Conservation (phyloP, 2,888 invertebrate genomes). For the Acanthococcus lagerstroemiae region DNA sequence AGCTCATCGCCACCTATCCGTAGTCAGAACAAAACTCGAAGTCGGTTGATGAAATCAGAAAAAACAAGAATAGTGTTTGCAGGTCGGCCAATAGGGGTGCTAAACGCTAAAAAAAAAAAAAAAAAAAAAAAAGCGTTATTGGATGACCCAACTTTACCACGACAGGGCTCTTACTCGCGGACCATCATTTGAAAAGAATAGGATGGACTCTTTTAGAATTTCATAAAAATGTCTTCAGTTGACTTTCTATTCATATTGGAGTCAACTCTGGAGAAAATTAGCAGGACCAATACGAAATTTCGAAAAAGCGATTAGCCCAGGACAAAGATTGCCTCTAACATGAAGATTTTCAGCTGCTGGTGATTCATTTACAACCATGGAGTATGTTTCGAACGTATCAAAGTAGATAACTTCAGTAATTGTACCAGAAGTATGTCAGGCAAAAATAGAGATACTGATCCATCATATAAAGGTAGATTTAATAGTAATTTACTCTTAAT, state of each 20-base stretch:
- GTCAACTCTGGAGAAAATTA: background rate
- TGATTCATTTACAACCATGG: slow-evolving; percentile 33
- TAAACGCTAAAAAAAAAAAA: too few species aligned
- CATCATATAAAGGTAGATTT: slow-evolving; percentile 3
- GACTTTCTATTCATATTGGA: background rate
- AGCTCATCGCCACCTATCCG: too few species aligned
- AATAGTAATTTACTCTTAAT: background rate
- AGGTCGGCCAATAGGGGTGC: too few species aligned
- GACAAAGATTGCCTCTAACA: slow-evolving; percentile 31
- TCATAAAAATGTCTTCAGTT: background rate
- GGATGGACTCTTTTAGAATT: background rate
- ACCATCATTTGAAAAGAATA: background rate
- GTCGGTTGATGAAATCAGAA: too few species aligned
- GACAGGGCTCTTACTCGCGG: background rate
- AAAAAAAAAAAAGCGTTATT: background rate
- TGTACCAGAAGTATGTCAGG: slow-evolving; percentile 33
- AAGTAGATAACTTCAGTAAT: slow-evolving; percentile 32
- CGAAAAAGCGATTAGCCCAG: slow-evolving; percentile 18
- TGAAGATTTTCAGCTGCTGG: slow-evolving; percentile 33
- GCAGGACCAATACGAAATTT: background rate
- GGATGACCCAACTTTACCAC: background rate
- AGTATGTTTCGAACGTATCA: slow-evolving; percentile 33
- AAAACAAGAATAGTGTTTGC: too few species aligned
- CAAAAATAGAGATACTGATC: slow-evolving; percentile 29
- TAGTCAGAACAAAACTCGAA: too few species aligned